These are phyloP conservation scores for Euplagia quadripunctaria DNA, from an alignment of 2,888 invertebrate species.

Conservation along the genomic window DNA sequence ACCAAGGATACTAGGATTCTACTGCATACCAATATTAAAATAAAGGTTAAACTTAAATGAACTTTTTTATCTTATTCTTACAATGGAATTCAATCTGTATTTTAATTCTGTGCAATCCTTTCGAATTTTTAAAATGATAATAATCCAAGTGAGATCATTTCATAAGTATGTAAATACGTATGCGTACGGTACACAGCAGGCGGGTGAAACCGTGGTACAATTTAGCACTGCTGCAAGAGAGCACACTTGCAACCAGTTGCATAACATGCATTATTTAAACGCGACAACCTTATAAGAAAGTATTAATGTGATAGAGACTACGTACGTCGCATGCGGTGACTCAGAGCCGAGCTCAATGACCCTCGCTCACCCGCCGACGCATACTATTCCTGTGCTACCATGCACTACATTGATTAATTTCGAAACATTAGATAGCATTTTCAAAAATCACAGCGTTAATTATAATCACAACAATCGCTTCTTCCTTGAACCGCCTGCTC, in stretches of 20 bases:
- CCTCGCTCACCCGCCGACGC: slow-evolving; percentile 75
- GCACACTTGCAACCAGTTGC: slow-evolving; percentile 83
- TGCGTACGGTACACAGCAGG: slow-evolving; percentile 37
- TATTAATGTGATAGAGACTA: slow-evolving; percentile 83
- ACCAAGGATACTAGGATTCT: slow-evolving; percentile 31
- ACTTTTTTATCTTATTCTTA: slow-evolving; percentile 18
- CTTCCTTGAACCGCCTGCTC: slow-evolving; percentile 49
- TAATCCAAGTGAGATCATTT: slow-evolving; percentile 44
- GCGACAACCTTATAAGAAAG: slow-evolving; percentile 85
- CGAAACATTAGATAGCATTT: slow-evolving; percentile 59
- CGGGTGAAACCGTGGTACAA: slow-evolving; percentile 57
- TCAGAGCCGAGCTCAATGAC: slow-evolving; percentile 80
- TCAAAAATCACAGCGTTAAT: slow-evolving; percentile 55
- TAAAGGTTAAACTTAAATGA: slow-evolving; percentile 7
- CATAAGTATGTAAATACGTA: slow-evolving; percentile 38
- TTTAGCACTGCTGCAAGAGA: slow-evolving; percentile 64
- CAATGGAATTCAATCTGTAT: slow-evolving; percentile 3
- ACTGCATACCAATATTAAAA: slow-evolving; percentile 23
- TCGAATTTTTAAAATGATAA: slow-evolving; percentile 34
- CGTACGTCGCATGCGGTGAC: slow-evolving; percentile 79
- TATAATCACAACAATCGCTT: slow-evolving; percentile 48
- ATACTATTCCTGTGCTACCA: slow-evolving; percentile 76
- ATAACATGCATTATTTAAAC: slow-evolving; percentile 86
- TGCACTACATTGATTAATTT: slow-evolving; percentile 73
- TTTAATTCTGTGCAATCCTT: slow-evolving; percentile 24